Evolutionary conservation across 2,797 vertebrate species (phyloP).

Genomic region (Gadopsis marmoratus): DNA sequence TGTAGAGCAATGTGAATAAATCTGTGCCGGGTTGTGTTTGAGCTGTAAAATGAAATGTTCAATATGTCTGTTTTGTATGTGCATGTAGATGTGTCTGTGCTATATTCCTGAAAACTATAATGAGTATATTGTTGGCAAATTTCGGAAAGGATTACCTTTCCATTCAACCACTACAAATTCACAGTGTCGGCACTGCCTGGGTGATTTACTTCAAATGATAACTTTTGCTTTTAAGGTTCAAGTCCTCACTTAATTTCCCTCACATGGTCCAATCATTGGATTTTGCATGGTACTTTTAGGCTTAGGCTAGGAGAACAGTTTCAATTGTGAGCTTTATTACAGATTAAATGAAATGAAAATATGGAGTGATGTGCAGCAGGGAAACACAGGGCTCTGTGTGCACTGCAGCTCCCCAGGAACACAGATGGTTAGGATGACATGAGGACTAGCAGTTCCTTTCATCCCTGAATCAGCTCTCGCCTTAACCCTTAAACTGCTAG

Average conservation of each 20-base stretch:
- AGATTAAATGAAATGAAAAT: slow-evolving; percentile 63
- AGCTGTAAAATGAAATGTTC: slow-evolving; percentile 38
- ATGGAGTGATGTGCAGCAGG: slow-evolving; percentile 45
- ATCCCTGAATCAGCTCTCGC: slow-evolving; percentile 40
- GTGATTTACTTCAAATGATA: slow-evolving; percentile 44
- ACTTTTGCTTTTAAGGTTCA: slow-evolving; percentile 34
- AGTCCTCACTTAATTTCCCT: slow-evolving; percentile 33
- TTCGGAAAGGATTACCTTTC: slow-evolving; percentile 38
- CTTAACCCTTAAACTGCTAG: slow-evolving; percentile 48
- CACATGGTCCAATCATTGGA: slow-evolving; percentile 45
- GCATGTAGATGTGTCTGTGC: not conserved
- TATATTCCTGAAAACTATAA: slow-evolving; percentile 16
- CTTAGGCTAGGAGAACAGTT: slow-evolving; percentile 36
- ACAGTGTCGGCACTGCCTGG: slow-evolving; percentile 23
- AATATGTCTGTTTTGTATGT: slow-evolving; percentile 11
- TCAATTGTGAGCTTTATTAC: slow-evolving; percentile 35
- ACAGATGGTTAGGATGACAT: slow-evolving; percentile 68
- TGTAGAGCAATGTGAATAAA: slow-evolving; percentile 16
- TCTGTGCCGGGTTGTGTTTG: slow-evolving; percentile 26
- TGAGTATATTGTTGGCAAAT: slow-evolving; percentile 16
- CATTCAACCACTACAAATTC: slow-evolving; percentile 33
- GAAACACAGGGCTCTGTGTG: slow-evolving; percentile 41
- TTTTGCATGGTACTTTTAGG: slow-evolving; percentile 50
- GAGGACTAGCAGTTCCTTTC: slow-evolving; percentile 52
- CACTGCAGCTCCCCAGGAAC: slow-evolving; percentile 42